These are phyloP conservation scores for Hippopotamyrus pictus DNA, from an alignment of 2,797 vertebrate species.

Conservation along the genomic window DNA sequence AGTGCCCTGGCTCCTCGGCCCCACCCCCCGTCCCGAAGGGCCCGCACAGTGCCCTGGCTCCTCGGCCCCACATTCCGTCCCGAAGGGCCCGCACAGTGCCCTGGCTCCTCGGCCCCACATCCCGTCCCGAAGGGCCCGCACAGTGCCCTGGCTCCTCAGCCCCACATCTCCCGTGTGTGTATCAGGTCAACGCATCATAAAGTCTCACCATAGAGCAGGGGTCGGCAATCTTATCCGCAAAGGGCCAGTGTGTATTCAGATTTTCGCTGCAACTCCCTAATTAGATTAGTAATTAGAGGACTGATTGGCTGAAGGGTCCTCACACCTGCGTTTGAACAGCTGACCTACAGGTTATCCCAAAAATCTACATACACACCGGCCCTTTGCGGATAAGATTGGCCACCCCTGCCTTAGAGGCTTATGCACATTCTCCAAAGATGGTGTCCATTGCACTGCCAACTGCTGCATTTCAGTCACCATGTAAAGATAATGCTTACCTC, in stretches of 20 bases:
- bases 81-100: too few relatives aligned
- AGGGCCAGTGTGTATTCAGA: neutral
- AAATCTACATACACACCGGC: neutral
- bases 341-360: neutral
- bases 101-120: too few relatives aligned
- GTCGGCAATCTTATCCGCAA: neutral
- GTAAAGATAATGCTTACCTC: neutral
- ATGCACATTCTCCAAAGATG: neutral
- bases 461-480: neutral
- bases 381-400: too few relatives aligned
- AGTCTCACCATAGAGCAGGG: neutral
- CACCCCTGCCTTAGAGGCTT: neutral
- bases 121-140: too few relatives aligned
- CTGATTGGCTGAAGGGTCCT: neutral
- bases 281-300: too few relatives aligned
- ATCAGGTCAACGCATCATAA: neutral
- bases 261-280: neutral
- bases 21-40: too few relatives aligned
- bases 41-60: neutral
- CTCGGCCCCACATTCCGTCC: neutral
- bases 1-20: too few relatives aligned
- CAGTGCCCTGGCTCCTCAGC: neutral
- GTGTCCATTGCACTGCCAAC: neutral
- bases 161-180: neutral
- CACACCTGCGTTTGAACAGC: neutral